phyloP scores from a whole-genome alignment of 2,888 invertebrate species.

The Caenorhabditis sp. region DNA sequence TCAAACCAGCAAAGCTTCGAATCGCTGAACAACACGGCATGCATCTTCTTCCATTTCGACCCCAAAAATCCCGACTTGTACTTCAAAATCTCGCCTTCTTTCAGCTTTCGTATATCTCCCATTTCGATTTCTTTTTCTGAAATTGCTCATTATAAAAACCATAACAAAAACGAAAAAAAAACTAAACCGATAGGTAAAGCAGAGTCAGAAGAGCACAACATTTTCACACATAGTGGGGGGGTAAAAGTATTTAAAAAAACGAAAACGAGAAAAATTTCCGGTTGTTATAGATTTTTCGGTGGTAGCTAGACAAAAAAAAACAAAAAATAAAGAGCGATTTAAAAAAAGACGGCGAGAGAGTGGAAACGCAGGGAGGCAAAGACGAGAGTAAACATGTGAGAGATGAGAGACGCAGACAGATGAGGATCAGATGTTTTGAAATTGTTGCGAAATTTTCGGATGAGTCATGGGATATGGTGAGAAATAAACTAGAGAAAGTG shows the following conservation, averaged over 20 bases:
- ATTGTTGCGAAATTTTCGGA: neutral
- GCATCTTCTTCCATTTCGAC: slow-evolving; percentile 64
- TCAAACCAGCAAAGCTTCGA: slow-evolving; percentile 63
- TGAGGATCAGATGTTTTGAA: neutral
- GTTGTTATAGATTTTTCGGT: neutral
- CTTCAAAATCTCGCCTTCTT: slow-evolving; percentile 65
- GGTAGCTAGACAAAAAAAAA: neutral
- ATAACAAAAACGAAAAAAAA: neutral
- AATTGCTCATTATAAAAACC: neutral
- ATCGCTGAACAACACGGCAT: slow-evolving; percentile 62
- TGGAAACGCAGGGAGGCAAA: neutral
- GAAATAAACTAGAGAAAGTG: too few relatives aligned
- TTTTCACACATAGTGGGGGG: neutral
- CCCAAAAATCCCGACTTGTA: slow-evolving; percentile 61
- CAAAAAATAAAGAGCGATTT: neutral
- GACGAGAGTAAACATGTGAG: neutral
- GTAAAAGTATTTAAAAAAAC: neutral
- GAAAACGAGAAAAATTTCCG: neutral
- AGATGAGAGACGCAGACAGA: neutral
- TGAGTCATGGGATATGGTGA: neutral
- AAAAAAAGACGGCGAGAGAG: neutral
- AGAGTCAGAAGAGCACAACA: neutral
- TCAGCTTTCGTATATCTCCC: slow-evolving; percentile 54
- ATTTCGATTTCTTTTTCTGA: neutral
- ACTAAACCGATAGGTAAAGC: neutral